Conservation (phyloP, 2,113 vertebrate species). For the Hippocampus barbouri region DNA sequence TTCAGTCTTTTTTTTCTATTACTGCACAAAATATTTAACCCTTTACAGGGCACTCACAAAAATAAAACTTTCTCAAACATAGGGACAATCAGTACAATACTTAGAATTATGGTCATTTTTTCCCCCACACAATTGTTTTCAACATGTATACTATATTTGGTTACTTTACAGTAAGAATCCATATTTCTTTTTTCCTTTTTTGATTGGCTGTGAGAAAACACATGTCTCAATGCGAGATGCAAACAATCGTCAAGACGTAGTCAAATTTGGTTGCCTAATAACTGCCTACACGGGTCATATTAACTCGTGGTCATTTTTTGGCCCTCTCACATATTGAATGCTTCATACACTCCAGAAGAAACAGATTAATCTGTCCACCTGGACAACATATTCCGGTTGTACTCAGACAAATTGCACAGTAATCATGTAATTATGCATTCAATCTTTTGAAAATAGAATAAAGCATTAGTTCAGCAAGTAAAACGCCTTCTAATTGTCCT, state of each 20-base stretch:
- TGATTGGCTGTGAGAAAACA: neutral
- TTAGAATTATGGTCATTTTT: neutral
- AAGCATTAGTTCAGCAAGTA: slow-evolving; percentile 19
- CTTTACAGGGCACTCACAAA: neutral
- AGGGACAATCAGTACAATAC: neutral
- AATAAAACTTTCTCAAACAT: neutral
- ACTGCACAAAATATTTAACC: neutral
- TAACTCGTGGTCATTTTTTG: neutral
- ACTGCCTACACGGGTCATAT: neutral
- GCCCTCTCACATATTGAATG: too few species aligned
- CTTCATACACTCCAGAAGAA: neutral
- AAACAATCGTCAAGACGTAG: neutral
- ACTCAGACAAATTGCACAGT: neutral
- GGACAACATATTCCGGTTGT: neutral
- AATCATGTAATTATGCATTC: slow-evolving; percentile 9
- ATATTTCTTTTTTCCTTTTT: neutral
- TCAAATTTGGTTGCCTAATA: neutral
- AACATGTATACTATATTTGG: too few species aligned
- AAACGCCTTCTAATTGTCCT: neutral
- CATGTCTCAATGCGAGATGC: neutral
- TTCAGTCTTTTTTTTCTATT: neutral
- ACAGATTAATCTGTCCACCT: neutral
- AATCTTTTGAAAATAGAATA: slow-evolving; percentile 16
- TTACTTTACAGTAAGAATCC: neutral
- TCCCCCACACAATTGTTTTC: too few species aligned